Percentiles rank a stretch among this genome's conserved stretches.
Conservation (phyloP, 2,797 vertebrate species). For the Dallia pectoralis region DNA sequence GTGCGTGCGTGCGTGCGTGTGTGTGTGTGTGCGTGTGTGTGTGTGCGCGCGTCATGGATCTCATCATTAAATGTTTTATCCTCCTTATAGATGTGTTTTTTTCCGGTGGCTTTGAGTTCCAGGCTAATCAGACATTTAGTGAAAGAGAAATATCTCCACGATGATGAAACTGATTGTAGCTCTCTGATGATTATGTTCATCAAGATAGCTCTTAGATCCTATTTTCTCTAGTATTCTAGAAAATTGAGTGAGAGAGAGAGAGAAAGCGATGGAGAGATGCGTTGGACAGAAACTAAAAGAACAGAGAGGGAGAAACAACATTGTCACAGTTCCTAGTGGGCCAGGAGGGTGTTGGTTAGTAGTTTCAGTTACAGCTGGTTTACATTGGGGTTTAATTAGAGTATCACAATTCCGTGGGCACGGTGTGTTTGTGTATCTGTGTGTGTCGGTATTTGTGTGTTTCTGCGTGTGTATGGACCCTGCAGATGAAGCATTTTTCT, state of each 20-base stretch:
- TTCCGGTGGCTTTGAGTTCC: neutral
- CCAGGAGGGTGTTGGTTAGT: no score
- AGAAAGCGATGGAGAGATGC: no score
- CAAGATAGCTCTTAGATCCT: neutral
- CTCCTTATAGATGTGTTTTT: neutral
- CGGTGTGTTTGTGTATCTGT: no score
- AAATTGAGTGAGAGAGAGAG: neutral
- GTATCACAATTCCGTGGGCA: no score
- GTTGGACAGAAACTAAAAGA: neutral
- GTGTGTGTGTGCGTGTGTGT: neutral
- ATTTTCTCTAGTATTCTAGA: neutral
- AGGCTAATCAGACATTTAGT: constrained; percentile 1
- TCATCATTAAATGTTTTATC: neutral
- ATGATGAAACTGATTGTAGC: neutral
- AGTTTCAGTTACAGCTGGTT: no score
- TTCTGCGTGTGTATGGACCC: no score
- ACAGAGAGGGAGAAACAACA: neutral
- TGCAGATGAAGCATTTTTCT: no score
- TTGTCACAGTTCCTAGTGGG: no score
- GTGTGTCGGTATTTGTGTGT: no score
- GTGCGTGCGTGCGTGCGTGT: no score
- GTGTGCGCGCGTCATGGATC: neutral
- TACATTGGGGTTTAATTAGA: no score
- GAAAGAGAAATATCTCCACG: neutral
- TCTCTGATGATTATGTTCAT: neutral